Base-by-base conservation (phyloP, 2,797 vertebrate genomes). In the Syngnathus rostellatus region DNA sequence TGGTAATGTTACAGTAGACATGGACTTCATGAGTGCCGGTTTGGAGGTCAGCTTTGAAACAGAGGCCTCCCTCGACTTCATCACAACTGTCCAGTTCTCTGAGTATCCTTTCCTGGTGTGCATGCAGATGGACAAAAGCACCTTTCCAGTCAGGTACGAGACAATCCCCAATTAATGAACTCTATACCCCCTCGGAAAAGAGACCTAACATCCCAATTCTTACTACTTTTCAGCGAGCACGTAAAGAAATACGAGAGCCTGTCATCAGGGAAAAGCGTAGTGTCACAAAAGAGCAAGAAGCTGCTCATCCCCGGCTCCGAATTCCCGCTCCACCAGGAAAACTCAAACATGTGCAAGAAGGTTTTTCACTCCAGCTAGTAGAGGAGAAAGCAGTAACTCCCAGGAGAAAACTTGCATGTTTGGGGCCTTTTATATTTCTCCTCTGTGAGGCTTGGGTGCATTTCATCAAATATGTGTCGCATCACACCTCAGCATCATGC, bases 51-150 rank as follows among this genome's bases (percentile, higher is more conserved):
- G 92, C 74, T 84, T 92, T 7, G 95, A 98, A 85, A 86, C 86
- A 0, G 96, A 98, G 84, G 91, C 90, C 0, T 63, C 92, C 0
- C 81, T 99, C 55, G 94, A 96, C 80, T 96, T 99, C 75, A 90
- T 95, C 88, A 95, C 96, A 62, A 99, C 96, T 0, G 96, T 99
- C 67, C 93, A 98, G 83, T 99, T 99, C 89, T 98, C 96, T 0
- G 91, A 98, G 71, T 99, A 99, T 74, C 97, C 97, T 0, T 99
- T 99, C 91, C 85, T 98, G 67, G 94, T 99, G 41, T 99, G 97
- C 80, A 92, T 99, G 86, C 95, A 98, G 89, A 98, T 99, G 95
- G 96, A 98, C 75, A 97, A 89, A 85, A 83, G 88, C 0, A 91
- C 87, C 2, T 92, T 92, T 80, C 97, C 97, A 0, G 78, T 93